Percentiles rank a stretch among this genome's conserved stretches.
These are phyloP conservation scores for Porphyrio hochstetteri DNA, from an alignment of 2,113 vertebrate genomes.

Conservation along the genomic window DNA sequence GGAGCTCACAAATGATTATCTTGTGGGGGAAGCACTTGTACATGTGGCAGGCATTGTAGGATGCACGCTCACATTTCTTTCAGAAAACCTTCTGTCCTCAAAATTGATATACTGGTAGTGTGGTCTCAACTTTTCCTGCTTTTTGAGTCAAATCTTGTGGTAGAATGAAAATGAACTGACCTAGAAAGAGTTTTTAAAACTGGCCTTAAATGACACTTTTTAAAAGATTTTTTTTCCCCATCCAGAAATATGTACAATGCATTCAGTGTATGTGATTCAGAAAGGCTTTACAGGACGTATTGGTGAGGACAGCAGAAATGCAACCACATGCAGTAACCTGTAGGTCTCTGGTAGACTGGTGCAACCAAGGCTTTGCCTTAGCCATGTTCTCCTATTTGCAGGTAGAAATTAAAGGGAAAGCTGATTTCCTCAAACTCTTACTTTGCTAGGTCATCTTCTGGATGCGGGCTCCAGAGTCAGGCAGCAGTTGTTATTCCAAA, in stretches of 20 bases:
- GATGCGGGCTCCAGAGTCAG: not conserved
- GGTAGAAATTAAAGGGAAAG: not conserved
- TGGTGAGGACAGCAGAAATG: not conserved
- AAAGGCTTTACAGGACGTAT: not conserved
- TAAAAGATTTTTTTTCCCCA: no score
- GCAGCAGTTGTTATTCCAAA: not conserved
- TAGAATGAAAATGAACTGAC: not conserved
- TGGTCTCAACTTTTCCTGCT: not conserved
- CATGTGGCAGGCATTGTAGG: not conserved
- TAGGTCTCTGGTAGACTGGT: not conserved
- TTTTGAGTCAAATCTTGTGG: not conserved
- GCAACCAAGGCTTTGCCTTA: not conserved
- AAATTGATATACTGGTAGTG: not conserved
- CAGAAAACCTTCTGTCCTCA: not conserved
- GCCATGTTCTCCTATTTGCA: not conserved
- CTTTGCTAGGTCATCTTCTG: not conserved
- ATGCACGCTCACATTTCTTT: fast-evolving
- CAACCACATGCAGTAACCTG: fast-evolving
- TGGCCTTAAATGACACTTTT: not conserved
- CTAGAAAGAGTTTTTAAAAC: not conserved
- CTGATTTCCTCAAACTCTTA: not conserved
- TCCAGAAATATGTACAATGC: not conserved
- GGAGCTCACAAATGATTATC: not conserved
- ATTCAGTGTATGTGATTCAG: not conserved
- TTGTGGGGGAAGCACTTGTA: not conserved